Conservation (phyloP, 2,113 vertebrate species). For the Sprattus sprattus region DNA sequence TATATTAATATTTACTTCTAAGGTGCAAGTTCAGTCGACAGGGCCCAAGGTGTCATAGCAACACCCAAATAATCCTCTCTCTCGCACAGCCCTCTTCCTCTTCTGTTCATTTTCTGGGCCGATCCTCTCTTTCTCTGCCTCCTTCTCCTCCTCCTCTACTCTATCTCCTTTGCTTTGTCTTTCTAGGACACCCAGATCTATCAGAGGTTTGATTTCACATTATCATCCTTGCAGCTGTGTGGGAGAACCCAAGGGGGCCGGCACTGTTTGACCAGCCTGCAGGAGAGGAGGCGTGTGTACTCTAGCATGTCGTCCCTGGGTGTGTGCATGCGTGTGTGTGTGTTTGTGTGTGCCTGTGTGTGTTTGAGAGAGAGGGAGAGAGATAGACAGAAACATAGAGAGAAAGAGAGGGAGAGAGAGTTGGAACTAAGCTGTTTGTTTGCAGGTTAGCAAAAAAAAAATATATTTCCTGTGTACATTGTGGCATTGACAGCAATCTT, state of each 20-base stretch:
- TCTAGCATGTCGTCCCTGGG: neutral
- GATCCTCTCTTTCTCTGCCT: neutral
- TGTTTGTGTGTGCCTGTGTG: neutral
- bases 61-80: neutral
- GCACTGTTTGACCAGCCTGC: constrained; percentile 16
- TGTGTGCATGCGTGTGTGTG: neutral
- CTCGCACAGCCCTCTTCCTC: neutral
- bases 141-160: neutral
- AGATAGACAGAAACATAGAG: neutral
- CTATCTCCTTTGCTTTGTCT: neutral
- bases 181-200: constrained; percentile 22
- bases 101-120: neutral
- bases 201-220: constrained; percentile 8
- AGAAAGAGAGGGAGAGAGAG: too few species aligned
- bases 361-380: neutral
- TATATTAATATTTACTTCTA: neutral
- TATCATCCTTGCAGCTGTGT: constrained; percentile 12
- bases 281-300: constrained; percentile 6
- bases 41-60: neutral
- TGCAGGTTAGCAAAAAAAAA: neutral
- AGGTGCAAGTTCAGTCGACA: neutral
- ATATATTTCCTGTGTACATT: neutral
- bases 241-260: neutral
- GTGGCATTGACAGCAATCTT: neutral
- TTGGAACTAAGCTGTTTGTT: neutral